Conservation (phyloP, 35 echinoderm and acorn worm species). For the Lytechinus pictus region DNA sequence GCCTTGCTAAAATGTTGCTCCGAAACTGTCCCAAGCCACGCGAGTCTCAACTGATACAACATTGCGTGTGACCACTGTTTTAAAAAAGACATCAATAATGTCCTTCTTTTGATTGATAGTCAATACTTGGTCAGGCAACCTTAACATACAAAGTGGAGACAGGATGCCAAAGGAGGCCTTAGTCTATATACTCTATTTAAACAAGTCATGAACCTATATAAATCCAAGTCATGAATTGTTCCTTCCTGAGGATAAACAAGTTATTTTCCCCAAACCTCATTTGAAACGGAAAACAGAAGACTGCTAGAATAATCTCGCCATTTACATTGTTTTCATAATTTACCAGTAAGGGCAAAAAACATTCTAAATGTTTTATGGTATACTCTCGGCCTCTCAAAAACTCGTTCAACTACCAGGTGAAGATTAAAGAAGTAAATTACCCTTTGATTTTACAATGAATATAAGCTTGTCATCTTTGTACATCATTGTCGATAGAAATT, state of each 20-base stretch:
- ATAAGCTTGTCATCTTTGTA: not conserved
- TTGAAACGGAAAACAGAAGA: not conserved
- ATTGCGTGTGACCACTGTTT: not conserved
- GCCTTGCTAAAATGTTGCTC: not conserved
- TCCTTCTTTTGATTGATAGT: not conserved
- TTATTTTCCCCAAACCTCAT: not conserved
- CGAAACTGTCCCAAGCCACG: not conserved
- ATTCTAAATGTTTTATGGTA: too few relatives aligned
- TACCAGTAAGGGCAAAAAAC: too few relatives aligned
- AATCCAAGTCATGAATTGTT: not conserved
- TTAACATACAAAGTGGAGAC: not conserved
- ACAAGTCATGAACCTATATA: not conserved
- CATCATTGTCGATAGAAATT: not conserved
- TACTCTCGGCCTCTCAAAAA: too few relatives aligned
- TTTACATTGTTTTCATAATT: not conserved
- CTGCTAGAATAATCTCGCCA: not conserved
- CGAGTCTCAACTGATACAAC: not conserved
- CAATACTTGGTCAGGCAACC: not conserved
- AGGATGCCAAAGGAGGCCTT: not conserved
- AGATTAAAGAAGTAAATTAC: too few relatives aligned
- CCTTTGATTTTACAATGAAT: not conserved
- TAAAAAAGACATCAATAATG: not conserved
- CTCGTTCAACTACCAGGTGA: too few relatives aligned
- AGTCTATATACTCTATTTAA: not conserved
- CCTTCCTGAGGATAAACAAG: not conserved